These are phyloP conservation scores for Calliopsis andreniformis DNA, from an alignment of 1,140 invertebrate species.

Conservation along the genomic window DNA sequence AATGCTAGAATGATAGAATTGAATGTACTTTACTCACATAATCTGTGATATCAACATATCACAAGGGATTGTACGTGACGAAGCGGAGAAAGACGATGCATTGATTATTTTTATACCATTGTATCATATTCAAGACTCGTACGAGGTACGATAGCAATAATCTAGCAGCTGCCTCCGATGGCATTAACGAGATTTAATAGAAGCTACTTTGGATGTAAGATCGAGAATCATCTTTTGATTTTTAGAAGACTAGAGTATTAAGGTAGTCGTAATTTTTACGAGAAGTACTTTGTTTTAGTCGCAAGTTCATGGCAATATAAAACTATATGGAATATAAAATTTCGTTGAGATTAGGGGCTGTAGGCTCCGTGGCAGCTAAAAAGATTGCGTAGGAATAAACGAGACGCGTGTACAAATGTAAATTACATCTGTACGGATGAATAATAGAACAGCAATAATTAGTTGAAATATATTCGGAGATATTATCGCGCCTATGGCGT, in stretches of 20 bases:
- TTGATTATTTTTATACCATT: constrained; percentile 36
- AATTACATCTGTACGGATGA: neutral
- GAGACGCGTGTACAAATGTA: constrained; percentile 7
- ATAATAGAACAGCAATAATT: neutral
- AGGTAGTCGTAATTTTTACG: neutral
- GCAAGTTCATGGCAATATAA: constrained; percentile 44
- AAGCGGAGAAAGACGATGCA: neutral
- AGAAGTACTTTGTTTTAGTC: constrained; percentile 11
- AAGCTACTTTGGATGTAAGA: neutral
- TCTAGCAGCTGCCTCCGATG: neutral
- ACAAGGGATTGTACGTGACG: neutral
- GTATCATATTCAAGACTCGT: neutral
- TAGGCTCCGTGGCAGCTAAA: neutral
- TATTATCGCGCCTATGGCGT: constrained; percentile 10
- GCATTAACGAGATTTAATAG: neutral
- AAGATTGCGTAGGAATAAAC: neutral
- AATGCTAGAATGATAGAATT: neutral
- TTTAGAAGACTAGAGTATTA: neutral
- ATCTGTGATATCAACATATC: constrained; percentile 66
- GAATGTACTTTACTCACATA: no score
- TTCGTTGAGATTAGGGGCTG: neutral
- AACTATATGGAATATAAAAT: neutral
- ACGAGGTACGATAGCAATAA: constrained; percentile 37
- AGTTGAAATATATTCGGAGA: neutral
- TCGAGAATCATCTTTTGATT: neutral